Evolutionary conservation across 1,140 invertebrate genomes (phyloP), one percentile per base, ranked within the genome.

Genomic region (Aphis craccivora): DNA sequence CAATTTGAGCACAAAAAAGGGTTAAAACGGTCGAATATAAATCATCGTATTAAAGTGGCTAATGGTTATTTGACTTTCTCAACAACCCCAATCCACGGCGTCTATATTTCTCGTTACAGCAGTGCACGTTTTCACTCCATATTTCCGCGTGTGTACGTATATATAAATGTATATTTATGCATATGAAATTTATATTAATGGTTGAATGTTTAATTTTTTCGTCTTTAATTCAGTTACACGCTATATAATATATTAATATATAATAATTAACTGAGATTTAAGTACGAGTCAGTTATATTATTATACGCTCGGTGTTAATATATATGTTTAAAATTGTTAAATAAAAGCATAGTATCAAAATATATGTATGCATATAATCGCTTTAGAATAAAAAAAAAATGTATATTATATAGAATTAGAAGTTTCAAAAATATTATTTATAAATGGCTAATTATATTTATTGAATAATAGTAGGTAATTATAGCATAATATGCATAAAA

Each of bases 61-160:
- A 88, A 88, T 88, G 45, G 86, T 88, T 88, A 51, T 48, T 88
- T 51, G 86, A 88, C 86, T 88, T 45, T 88, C 86, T 48, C 86
- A 51, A 51, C 86, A 48, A 35, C 86, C 45, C 86, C 45, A 45
- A 51, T 51, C 18, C 84, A 22, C 86, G 20, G n/a, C 37, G 30
- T 88, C 18, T 37, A 6, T 87, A 35, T 45, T 43, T 43, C 8
- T 83, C 7, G 22, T 30, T 37, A 6, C 81, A 23, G 35, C 35
- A 23, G 35, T 83, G 81, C 18, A 83, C 20, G 2, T 83, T 40
- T 18, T 83, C 14, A 76, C 60, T 83, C 35, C 35, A 40, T 83
- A 83, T 83, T 83, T 76, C n/a, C 18, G 35, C 40, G 3, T 37
- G n/a, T 37, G 20, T 83, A 5, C 35, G n/a, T 81, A 35, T 35